phyloP scores from a whole-genome alignment of 2,113 vertebrate species.

The Lasiurus cinereus region DNA sequence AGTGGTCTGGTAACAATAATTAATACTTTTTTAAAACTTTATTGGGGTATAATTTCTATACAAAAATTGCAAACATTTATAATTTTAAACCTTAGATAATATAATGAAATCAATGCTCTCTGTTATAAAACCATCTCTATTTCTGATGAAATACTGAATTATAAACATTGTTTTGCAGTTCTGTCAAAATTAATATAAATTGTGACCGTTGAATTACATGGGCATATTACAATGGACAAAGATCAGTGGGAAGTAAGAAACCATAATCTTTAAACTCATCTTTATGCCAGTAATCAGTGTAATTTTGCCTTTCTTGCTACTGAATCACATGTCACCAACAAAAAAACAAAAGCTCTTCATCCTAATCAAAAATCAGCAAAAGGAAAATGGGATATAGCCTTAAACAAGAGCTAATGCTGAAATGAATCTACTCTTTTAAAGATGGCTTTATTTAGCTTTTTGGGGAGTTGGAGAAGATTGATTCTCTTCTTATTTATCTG shows the following conservation, averaged over 20 bases:
- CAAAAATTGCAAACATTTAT: constrained; percentile 10
- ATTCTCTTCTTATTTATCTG: background rate
- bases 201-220: background rate
- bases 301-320: constrained; percentile 31
- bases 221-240: background rate
- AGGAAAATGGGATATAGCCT: background rate
- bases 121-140: constrained; percentile 51
- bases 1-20: background rate
- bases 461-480: background rate
- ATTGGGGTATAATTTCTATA: background rate
- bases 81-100: constrained; percentile 72
- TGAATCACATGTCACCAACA: background rate
- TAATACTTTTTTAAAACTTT: background rate
- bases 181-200: constrained; percentile 28
- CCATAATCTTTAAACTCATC: background rate
- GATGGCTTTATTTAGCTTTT: background rate
- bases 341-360: background rate
- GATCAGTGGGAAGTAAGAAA: constrained; percentile 55
- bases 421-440: background rate
- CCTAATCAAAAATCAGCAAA: background rate
- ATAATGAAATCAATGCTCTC: constrained; percentile 61
- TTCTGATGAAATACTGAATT: constrained; percentile 60
- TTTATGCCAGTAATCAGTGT: background rate
- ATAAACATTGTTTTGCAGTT: constrained; percentile 57
- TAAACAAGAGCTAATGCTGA: background rate